Conservation (phyloP, 2,797 vertebrate genomes). For the Phrynocephalus vlangalii region DNA sequence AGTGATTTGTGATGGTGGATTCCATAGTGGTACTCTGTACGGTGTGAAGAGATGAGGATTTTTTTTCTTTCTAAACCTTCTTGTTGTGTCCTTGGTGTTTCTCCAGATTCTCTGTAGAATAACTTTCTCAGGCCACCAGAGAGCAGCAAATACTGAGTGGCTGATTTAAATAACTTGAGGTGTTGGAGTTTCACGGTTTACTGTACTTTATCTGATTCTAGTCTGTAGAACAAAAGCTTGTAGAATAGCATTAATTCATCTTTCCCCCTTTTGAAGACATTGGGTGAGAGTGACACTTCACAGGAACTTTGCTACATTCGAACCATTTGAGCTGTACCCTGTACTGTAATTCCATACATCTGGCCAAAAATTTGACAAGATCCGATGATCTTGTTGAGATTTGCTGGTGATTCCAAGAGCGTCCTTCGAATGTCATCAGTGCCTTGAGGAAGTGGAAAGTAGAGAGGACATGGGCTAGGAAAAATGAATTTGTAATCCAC, state of each 20-base stretch:
- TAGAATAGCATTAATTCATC: neutral
- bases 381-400: neutral
- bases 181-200: accelerated
- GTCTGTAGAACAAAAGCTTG: accelerated
- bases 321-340: neutral
- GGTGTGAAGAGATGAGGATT: neutral
- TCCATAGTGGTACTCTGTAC: neutral
- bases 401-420: accelerated
- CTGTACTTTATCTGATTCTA: accelerated
- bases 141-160: conserved; percentile 67
- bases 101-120: neutral
- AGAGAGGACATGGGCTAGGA: no score
- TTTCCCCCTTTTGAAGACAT: neutral
- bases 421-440: neutral
- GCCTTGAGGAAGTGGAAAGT: no score
- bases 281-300: accelerated
- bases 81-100: neutral
- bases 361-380: neutral
- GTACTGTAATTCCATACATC: accelerated
- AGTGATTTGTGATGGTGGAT: neutral
- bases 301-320: neutral
- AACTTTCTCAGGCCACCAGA: conserved; percentile 59
- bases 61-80: accelerated
- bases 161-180: neutral
- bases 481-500: no score